Evolutionary conservation across 2,888 invertebrate genomes (phyloP).

Genomic region (Synanthedon vespiformis): DNA sequence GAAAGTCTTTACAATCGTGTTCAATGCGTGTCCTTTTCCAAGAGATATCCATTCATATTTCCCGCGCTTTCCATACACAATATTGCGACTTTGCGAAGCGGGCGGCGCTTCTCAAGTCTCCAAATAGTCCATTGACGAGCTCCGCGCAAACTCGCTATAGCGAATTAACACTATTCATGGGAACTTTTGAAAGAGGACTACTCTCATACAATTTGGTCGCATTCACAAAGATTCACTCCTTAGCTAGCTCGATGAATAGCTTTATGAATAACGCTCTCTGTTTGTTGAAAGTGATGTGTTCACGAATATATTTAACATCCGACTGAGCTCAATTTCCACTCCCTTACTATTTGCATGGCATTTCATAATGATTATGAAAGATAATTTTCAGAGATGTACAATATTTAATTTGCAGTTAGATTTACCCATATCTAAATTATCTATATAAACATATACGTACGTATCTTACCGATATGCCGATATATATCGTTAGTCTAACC

Average conservation of each 20-base stretch:
- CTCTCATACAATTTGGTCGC: conserved; percentile 70
- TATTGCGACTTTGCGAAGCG: conserved; percentile 54
- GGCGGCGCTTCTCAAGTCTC: conserved; percentile 53
- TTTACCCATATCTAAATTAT: too few relatives aligned
- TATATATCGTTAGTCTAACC: too few relatives aligned
- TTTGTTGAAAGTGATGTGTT: conserved; percentile 32
- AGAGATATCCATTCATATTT: conserved; percentile 52
- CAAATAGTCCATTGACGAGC: conserved; percentile 68
- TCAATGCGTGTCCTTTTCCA: conserved; percentile 28
- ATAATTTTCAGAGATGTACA: too few relatives aligned
- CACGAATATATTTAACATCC: conserved; percentile 11
- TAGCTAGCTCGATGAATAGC: conserved; percentile 58
- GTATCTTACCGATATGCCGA: too few relatives aligned
- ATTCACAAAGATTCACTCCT: conserved; percentile 70
- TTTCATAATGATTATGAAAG: too few relatives aligned
- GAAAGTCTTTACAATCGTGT: not conserved
- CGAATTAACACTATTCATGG: conserved; percentile 70
- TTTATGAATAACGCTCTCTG: conserved; percentile 57
- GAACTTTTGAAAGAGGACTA: conserved; percentile 69
- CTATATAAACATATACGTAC: too few relatives aligned
- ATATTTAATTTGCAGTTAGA: too few relatives aligned
- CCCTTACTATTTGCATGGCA: not conserved
- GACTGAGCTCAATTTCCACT: not conserved
- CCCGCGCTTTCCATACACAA: conserved; percentile 66
- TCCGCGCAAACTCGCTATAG: conserved; percentile 66